Evolutionary conservation across 2,888 invertebrate species (phyloP).

Genomic region (Digitonthophagus gazella): DNA sequence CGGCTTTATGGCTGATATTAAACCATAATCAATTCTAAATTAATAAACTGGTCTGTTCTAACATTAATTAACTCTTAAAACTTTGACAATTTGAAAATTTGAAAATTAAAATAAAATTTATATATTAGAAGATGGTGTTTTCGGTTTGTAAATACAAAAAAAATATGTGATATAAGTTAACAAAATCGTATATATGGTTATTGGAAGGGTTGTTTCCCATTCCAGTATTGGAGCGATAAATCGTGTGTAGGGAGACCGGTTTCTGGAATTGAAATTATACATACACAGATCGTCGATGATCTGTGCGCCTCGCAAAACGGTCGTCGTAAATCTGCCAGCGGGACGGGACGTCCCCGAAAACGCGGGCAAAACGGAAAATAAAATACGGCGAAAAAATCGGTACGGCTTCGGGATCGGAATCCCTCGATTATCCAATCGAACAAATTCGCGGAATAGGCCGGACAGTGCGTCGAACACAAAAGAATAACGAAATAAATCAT

Average conservation of each 20-base stretch:
- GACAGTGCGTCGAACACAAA: slow-evolving; percentile 5
- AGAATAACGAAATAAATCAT: slow-evolving; percentile 16
- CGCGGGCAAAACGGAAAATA: background rate
- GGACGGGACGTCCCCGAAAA: background rate
- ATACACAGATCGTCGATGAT: slow-evolving; percentile 9
- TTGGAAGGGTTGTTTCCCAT: too few species aligned
- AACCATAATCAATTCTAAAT: background rate
- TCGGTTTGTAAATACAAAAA: too few species aligned
- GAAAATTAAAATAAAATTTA: too few species aligned
- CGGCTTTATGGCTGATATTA: background rate
- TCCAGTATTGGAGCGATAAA: background rate
- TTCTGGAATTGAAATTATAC: background rate
- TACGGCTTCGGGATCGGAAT: background rate
- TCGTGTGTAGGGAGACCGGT: background rate
- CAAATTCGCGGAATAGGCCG: slow-evolving; percentile 8
- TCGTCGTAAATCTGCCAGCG: slow-evolving; percentile 10
- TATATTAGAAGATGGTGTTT: too few species aligned
- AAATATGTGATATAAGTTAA: too few species aligned
- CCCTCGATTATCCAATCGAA: slow-evolving; percentile 8
- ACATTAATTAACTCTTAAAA: background rate
- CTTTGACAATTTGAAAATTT: too few species aligned
- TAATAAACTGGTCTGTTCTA: background rate
- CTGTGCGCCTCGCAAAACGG: background rate
- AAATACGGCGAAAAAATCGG: background rate
- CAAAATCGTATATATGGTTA: too few species aligned